Conservation (phyloP, 2,797 vertebrate species). For the Pagetopsis macropterus region DNA sequence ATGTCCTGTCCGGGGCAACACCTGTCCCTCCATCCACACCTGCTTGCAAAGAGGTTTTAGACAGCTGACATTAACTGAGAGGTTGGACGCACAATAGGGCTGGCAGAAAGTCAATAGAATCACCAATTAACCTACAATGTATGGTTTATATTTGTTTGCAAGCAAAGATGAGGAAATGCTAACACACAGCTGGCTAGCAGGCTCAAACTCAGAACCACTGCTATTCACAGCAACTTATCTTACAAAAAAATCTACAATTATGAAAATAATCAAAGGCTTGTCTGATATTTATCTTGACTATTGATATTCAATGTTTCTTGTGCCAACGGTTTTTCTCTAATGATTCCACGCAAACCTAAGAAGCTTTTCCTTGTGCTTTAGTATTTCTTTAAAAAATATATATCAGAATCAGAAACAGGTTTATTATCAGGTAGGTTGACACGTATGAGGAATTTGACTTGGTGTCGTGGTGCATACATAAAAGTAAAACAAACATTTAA, state of each 20-base stretch:
- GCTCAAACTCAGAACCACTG: not conserved
- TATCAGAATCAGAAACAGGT: too few relatives aligned
- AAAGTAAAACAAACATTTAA: too few relatives aligned
- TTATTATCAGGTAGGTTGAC: too few relatives aligned
- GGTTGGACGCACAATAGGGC: not conserved
- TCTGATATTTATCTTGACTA: not conserved
- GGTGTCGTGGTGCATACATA: too few relatives aligned
- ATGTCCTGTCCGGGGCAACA: not conserved
- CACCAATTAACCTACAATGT: not conserved
- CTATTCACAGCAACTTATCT: not conserved
- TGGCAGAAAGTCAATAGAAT: not conserved
- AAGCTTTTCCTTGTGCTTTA: not conserved
- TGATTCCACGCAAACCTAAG: not conserved
- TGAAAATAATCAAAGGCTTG: not conserved
- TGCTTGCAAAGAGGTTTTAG: not conserved
- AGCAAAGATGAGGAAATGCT: not conserved
- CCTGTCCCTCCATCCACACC: not conserved
- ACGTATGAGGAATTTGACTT: too few relatives aligned
- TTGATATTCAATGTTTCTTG: not conserved
- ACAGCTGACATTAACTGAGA: not conserved
- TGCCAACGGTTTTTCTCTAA: not conserved
- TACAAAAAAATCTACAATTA: not conserved
- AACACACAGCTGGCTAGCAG: not conserved
- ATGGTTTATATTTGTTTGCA: not conserved
- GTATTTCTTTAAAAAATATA: not conserved